A percentile compares a stretch with the other conserved stretches of the same genome.
phyloP scores from a whole-genome alignment of 2,888 invertebrate species.

The Tromatobia lineatoria region DNA sequence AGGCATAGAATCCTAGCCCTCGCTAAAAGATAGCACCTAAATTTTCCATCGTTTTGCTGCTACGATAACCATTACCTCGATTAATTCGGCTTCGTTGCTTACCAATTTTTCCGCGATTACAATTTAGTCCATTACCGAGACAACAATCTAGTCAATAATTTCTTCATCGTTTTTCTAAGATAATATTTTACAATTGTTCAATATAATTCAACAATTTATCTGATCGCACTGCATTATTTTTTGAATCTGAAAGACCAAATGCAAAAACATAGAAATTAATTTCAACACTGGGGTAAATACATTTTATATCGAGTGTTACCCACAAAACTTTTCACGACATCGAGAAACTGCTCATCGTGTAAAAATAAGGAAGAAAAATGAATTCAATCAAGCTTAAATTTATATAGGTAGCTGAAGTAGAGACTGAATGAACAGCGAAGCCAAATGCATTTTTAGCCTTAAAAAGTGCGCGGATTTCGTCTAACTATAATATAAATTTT shows the following conservation, averaged over 20 bases:
- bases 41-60: not conserved
- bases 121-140: not conserved
- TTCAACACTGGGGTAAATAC: too few species aligned
- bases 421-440: not conserved
- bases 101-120: not conserved
- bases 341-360: not conserved
- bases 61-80: not conserved
- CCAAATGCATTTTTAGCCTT: not conserved
- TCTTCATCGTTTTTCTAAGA: not conserved
- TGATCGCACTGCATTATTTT: not conserved
- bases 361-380: not conserved
- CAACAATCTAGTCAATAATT: slow-evolving; percentile 7
- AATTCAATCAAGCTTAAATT: not conserved
- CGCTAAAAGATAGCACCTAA: slow-evolving; percentile 24
- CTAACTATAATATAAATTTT: not conserved
- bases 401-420: not conserved
- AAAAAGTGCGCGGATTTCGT: not conserved
- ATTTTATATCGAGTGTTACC: too few species aligned
- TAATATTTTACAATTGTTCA: not conserved
- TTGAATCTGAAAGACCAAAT: not conserved
- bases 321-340: too few species aligned
- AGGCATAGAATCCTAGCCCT: slow-evolving; percentile 80
- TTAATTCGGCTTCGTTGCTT: slow-evolving; percentile 43
- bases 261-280: too few species aligned
- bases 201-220: not conserved